These are phyloP conservation scores for Acomys russatus DNA, from an alignment of 2,797 vertebrate species.

Conservation along the genomic window DNA sequence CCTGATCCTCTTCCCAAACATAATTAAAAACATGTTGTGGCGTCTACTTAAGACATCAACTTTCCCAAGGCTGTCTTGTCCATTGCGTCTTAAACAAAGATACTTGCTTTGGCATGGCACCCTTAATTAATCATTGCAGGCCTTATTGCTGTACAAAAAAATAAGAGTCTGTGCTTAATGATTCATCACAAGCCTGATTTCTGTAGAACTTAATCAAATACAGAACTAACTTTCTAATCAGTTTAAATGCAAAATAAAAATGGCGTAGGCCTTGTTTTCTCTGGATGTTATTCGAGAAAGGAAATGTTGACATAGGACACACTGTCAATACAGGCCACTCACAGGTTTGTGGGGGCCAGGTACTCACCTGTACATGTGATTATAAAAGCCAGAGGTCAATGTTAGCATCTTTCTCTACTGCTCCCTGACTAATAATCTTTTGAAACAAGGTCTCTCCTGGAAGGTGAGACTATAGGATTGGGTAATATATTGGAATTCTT, in stretches of 20 bases:
- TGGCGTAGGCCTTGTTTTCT: constrained; percentile 38
- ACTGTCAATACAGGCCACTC: not conserved
- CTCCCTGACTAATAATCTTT: not conserved
- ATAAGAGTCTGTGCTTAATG: constrained; percentile 88
- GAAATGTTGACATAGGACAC: not conserved
- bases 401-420: not conserved
- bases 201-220: constrained; percentile 89
- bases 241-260: constrained; percentile 64
- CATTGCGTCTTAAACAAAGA: constrained; percentile 92
- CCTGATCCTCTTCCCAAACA: constrained; percentile 91
- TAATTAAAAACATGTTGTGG: constrained; percentile 93
- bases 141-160: constrained; percentile 87
- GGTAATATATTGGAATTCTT: no score
- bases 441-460: not conserved
- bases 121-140: constrained; percentile 92
- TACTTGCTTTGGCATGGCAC: constrained; percentile 91
- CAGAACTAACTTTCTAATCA: constrained; percentile 89
- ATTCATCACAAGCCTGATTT: constrained; percentile 89
- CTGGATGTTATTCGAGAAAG: constrained; percentile 62
- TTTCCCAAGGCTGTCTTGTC: constrained; percentile 93
- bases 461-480: no score
- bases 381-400: not conserved
- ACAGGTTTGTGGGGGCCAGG: not conserved
- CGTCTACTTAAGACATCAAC: constrained; percentile 93
- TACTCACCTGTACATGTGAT: not conserved